phyloP scores from a whole-genome alignment of 2,888 invertebrate species.

The Drosophila colorata region DNA sequence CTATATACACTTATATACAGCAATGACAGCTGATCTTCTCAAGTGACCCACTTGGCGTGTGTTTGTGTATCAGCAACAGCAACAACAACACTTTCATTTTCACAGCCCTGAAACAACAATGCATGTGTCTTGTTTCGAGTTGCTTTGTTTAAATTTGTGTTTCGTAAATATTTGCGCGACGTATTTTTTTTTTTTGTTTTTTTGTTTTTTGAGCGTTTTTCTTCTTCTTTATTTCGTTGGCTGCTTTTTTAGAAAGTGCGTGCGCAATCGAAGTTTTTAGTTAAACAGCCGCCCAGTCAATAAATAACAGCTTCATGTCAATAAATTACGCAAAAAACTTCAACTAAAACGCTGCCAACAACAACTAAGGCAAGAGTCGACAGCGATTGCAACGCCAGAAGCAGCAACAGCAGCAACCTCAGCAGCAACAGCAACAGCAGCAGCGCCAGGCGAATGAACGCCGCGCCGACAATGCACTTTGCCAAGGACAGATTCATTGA shows the following conservation, averaged over 20 bases:
- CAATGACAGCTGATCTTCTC: constrained; percentile 76
- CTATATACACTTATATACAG: constrained; percentile 13
- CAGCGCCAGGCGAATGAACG: constrained; percentile 72
- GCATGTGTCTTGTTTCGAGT: constrained; percentile 62
- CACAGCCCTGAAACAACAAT: constrained; percentile 69
- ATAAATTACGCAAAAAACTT: constrained; percentile 73
- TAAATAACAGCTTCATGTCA: constrained; percentile 75
- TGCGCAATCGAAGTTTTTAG: constrained; percentile 70
- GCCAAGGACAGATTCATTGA: constrained; percentile 85
- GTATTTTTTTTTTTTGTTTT: constrained; percentile 27
- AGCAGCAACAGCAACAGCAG: constrained; percentile 3
- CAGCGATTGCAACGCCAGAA: constrained; percentile 15
- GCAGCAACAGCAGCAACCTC: constrained; percentile 8
- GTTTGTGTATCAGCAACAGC: constrained; percentile 61
- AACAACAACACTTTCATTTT: constrained; percentile 74
- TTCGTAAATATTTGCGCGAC: constrained; percentile 71
- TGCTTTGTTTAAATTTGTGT: constrained; percentile 67
- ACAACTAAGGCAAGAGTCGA: constrained; percentile 39
- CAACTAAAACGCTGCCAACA: constrained; percentile 48
- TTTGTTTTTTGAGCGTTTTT: constrained; percentile 20
- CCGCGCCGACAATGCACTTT: constrained; percentile 83
- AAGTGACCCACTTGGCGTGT: constrained; percentile 78
- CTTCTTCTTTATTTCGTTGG: constrained; percentile 15
- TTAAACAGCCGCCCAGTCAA: constrained; percentile 63
- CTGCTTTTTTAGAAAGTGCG: constrained; percentile 78